Base-by-base conservation (phyloP, 2,113 vertebrate species). In the Leuciscus idus region DNA sequence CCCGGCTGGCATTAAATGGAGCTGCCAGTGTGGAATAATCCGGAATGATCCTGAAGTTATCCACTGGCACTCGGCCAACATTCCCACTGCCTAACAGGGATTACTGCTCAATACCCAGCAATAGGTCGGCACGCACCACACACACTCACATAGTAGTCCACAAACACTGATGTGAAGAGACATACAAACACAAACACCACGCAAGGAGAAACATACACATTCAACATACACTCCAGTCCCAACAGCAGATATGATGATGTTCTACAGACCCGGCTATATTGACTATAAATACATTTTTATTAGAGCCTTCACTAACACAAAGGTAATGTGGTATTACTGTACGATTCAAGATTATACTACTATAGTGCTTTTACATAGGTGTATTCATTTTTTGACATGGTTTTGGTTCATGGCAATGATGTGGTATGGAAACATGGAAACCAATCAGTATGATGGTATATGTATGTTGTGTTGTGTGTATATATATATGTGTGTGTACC, bases 91-190 rank as follows among this genome's bases (percentile, higher is more conserved):
- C 10, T 33, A 39, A 61, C 76, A 61, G 76, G 55, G 76, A 79
- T 79, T 79, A 79, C 30, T n/a, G 30, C 76, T 59, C n/a, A 28
- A 77, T 11, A 64, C 12, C 11, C 55, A 61, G 77, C 74, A 30
- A 68, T 12, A 73, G 68, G 68, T 72, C 33, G 1, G 9, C 68
- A 72, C 3, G 4, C 68, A 72, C 68, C 33, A 5, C 74, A 84
- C 64, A 70, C 52, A 19, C 46, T 85, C 73, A 77, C 80, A 86
- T 4, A 80, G 10, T 43, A 80, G 10, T 43, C 61, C 80, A 83
- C 62, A 81, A 50, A 83, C 80, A 84, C 57, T 48, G 28, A 68
- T 36, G 15, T 23, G 15, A 19, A 8, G 52, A 80, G 43, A 86
- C 10, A 4, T 75, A 83, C 79, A 43, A 48, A 43, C 13, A 28